A percentile compares a stretch with the other conserved stretches of the same genome.
Evolutionary conservation across 2,888 invertebrate genomes (phyloP).

Genomic region (Agrochola circellaris): DNA sequence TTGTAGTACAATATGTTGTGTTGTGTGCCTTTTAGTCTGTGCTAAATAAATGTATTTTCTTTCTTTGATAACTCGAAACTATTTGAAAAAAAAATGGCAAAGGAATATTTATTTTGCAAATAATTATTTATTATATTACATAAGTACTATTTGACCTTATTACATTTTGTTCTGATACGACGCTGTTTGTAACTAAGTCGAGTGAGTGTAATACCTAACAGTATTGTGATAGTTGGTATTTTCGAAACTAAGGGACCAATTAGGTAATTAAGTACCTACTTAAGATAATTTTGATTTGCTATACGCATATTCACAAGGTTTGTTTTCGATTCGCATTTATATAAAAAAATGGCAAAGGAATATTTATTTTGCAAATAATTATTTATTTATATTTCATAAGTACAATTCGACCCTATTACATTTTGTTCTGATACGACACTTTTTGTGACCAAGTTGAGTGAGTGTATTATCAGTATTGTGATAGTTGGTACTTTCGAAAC

Average conservation of each 20-base stretch:
- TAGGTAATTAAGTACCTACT: constrained; percentile 19
- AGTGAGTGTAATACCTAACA: constrained; percentile 24
- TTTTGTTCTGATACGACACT: constrained; percentile 1
- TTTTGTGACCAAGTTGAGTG: constrained; percentile 12
- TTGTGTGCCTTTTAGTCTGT: too few species aligned
- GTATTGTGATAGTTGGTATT: constrained; percentile 21
- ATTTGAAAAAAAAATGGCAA: constrained; percentile 14
- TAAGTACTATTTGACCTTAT: not conserved
- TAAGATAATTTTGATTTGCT: constrained; percentile 26
- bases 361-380: constrained; percentile 33
- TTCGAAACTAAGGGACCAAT: constrained; percentile 47
- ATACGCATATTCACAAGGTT: constrained; percentile 14
- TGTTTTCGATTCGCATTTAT: constrained; percentile 51
- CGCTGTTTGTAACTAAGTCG: constrained; percentile 3
- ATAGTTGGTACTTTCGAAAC: constrained; percentile 22
- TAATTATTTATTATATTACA: constrained; percentile 14
- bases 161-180: constrained; percentile 6
- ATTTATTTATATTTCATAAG: constrained; percentile 10
- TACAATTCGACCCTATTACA: not conserved
- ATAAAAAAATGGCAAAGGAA: constrained; percentile 21
- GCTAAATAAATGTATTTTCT: too few species aligned
- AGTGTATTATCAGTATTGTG: constrained; percentile 26
- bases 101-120: constrained; percentile 32
- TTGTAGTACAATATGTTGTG: too few species aligned
- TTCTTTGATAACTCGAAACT: constrained; percentile 25